A percentile compares a stretch with the other conserved stretches of the same genome.
phyloP scores from a whole-genome alignment of 2,888 invertebrate species.

The Eustalomyia histrio region DNA sequence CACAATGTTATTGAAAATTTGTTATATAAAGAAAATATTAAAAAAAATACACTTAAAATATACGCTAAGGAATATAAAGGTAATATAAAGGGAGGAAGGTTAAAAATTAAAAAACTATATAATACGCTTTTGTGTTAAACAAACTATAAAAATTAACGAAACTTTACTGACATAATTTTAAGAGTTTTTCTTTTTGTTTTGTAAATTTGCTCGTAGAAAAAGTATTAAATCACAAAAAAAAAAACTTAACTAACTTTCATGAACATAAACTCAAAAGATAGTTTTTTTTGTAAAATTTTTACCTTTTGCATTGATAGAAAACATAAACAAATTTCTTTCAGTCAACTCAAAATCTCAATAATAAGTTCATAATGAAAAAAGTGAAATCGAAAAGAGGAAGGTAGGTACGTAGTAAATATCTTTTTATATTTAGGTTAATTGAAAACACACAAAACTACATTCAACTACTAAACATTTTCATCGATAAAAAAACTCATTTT shows the following conservation, averaged over 20 bases:
- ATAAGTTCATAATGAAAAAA: constrained; percentile 27
- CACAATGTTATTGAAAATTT: constrained; percentile 53
- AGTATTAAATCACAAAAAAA: constrained; percentile 1
- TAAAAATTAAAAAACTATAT: constrained; percentile 37
- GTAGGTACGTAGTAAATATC: too few relatives aligned
- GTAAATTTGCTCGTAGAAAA: constrained; percentile 1
- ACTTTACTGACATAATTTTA: constrained; percentile 61
- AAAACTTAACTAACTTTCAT: constrained; percentile 3
- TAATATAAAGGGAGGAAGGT: neutral
- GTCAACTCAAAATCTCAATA: constrained; percentile 27
- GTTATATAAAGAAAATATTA: neutral
- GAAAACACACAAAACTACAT: constrained; percentile 19
- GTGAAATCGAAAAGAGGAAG: neutral
- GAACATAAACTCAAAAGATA: constrained; percentile 54
- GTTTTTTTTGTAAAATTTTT: constrained; percentile 48
- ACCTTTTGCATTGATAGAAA: constrained; percentile 35
- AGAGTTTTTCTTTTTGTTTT: constrained; percentile 45
- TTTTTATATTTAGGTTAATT: constrained; percentile 57
- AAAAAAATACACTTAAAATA: neutral
- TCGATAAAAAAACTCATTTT: neutral
- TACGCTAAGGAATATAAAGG: neutral
- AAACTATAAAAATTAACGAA: constrained; percentile 56
- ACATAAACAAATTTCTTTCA: neutral
- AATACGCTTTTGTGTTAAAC: constrained; percentile 50
- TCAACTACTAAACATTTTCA: neutral